phyloP scores from a whole-genome alignment of 2,113 vertebrate genomes.

The Leucopsar rothschildi region DNA sequence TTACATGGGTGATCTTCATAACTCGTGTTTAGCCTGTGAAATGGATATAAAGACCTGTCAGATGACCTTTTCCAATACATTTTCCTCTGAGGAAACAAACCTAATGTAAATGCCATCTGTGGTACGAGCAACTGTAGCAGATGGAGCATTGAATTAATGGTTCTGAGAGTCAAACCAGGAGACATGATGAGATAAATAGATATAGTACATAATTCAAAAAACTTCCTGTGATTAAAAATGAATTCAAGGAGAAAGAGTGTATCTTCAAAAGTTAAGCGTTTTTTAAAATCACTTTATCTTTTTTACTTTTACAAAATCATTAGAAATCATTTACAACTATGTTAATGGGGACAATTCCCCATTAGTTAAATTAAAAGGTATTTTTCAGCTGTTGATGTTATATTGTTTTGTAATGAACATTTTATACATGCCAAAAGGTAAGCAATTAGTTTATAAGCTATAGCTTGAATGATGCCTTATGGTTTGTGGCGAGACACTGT shows the following conservation, averaged over 20 bases:
- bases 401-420: not conserved
- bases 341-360: not conserved
- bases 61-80: not conserved
- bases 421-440: not conserved
- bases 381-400: not conserved
- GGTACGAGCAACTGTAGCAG: not conserved
- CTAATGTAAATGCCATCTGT: constrained; percentile 3
- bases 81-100: constrained; percentile 26
- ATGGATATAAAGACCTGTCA: constrained; percentile 33
- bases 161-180: not conserved
- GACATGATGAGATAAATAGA: not conserved
- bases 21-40: not conserved
- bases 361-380: not conserved
- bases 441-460: not conserved
- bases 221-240: not conserved
- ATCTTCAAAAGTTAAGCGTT: not conserved
- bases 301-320: not conserved
- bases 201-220: not conserved
- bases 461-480: not conserved
- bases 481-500: not conserved
- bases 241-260: not conserved
- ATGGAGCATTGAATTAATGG: not conserved
- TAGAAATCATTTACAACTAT: not conserved
- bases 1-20: constrained; percentile 23
- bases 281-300: not conserved